Evolutionary conservation across 2,888 invertebrate species (phyloP), one percentile per base, ranked within the genome.

Genomic region (Tipula confusa): DNA sequence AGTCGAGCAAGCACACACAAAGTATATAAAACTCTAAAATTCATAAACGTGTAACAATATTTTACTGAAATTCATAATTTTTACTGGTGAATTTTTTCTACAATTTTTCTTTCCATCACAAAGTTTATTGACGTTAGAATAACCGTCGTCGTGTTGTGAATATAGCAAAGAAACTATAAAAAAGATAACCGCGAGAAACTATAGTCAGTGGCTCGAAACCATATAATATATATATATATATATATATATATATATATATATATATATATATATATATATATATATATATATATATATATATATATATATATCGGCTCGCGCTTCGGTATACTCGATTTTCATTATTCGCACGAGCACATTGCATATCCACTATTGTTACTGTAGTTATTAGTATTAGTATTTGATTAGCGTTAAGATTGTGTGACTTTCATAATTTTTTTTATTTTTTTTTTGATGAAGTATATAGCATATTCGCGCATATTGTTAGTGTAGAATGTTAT

Each of bases 91-190:
- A 9, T 64, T 9, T 64, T 24, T 24, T 64, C 24, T 43, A 43
- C 9, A 31, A 31, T 15, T 43, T 15, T 9, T 24, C 9, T 64
- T 64, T 64, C 24, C 64, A 64, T 64, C 64, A 64, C 64, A 64
- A 64, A 64, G 64, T 64, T 64, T 64, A 64, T 64, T 64, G 64
- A 64, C 64, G 64, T 64, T 64, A 64, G 64, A 64, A 64, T 64
- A 64, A 64, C 64, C 64, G 64, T 64, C 64, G 64, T 64, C 64
- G 64, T 64, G 24, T 64, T 64, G 43, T 15, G 64, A 64, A 64
- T 64, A 64, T 24, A 64, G 24, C 24, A 64, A 64, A 64, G 64
- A 64, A 64, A 64, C 64, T 64, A 64, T 64, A 24, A 64, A 64
- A n/a, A 64, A 64, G 64, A 64, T 64, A 64, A 64, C 64, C 64